Base-by-base conservation (phyloP, 2,888 invertebrate genomes). In the Yponomeuta plumbellus region DNA sequence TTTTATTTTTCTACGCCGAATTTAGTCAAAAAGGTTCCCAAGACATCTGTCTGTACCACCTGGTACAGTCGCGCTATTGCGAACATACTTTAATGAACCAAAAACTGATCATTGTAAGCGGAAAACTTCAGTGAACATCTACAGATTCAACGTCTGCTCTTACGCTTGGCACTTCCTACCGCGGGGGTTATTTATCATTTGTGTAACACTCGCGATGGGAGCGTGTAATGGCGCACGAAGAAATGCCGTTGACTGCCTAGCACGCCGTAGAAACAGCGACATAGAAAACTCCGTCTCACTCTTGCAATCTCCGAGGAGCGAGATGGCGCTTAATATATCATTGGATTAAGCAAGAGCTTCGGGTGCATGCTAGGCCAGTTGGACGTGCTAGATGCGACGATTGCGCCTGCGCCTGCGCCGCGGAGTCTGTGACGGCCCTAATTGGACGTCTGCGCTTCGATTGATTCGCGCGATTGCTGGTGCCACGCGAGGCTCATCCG, bases 151-250 rank as follows among this genome's bases (percentile, higher is more conserved):
- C 4, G 13, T 17, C 17, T 52, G 17, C 68, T 67, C 74, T 69
- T 68, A 70, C 71, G 71, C 68, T 69, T 69, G 66, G 70, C 69
- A 68, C 73, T 70, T 72, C 73, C 74, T 74, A 75, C 75, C 70
- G 76, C 68, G 67, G 68, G 67, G 67, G 71, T 73, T 75, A 75
- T 77, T 79, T 78, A 78, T 78, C 75, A 70, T 66, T 67, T 68
- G 69, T 73, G 69, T 68, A 68, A 67, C 73, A 69, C 73, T 69
- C 70, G 68, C 72, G 68, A 74, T 76, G 74, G 72, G 59, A 67
- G 20, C 56, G 59, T 21, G 64, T 66, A 66, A 68, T 66, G 65
- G 66, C 17, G 44, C 44, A 52, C 44, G 44, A 13, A 17, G 13
- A 52, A 17, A 52, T 52, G 44, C 44, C 44, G 44, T 3, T 8